phyloP scores from a whole-genome alignment of 2,113 vertebrate species.

The Otocyon megalotis region DNA sequence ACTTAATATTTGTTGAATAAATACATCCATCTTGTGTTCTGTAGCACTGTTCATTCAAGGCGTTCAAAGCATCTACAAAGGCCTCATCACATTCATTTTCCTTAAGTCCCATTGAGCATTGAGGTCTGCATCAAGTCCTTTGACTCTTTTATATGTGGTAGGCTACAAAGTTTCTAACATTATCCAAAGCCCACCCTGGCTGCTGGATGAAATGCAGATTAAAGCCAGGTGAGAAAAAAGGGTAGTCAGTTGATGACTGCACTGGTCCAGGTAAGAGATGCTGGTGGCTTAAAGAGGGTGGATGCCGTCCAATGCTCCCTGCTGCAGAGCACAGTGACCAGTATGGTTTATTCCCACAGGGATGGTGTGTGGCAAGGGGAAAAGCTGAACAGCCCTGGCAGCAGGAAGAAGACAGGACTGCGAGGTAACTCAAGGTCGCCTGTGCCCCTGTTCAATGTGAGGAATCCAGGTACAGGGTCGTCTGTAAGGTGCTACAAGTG shows the following conservation, averaged over 20 bases:
- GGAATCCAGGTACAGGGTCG: background rate
- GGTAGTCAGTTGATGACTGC: background rate
- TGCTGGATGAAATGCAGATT: background rate
- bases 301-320: background rate
- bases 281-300: background rate
- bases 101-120: background rate
- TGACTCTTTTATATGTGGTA: background rate
- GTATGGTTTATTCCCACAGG: background rate
- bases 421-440: background rate
- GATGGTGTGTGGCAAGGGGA: background rate
- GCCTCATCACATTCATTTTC: background rate
- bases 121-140: background rate
- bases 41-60: background rate
- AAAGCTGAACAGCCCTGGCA: background rate
- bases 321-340: background rate
- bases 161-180: background rate
- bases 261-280: background rate
- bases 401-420: background rate
- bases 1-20: constrained; percentile 51
- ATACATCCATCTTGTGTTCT: background rate
- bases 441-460: background rate
- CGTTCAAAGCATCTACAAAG: constrained; percentile 9
- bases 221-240: background rate
- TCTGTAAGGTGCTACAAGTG: background rate
- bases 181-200: background rate